phyloP scores from a whole-genome alignment of 1,140 invertebrate genomes.

The Calliphora vicina region DNA sequence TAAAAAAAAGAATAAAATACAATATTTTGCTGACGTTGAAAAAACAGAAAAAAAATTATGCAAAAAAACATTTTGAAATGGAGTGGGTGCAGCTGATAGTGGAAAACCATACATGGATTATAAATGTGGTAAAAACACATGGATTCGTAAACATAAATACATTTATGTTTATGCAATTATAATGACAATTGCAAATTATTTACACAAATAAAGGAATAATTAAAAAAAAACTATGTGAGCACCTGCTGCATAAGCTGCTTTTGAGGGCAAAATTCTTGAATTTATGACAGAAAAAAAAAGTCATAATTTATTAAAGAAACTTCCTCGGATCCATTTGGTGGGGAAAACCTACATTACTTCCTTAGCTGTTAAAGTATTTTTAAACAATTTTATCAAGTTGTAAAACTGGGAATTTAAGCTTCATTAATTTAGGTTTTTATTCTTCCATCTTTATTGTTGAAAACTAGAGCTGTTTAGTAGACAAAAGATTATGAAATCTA shows the following conservation, averaged over 20 bases:
- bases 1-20: too few species aligned
- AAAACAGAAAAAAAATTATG: background rate
- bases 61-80: background rate
- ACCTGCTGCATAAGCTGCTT: background rate
- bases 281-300: too few species aligned
- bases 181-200: background rate
- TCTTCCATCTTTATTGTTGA: too few species aligned
- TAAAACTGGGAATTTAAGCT: too few species aligned
- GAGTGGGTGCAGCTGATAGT: slow-evolving; percentile 12
- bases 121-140: background rate
- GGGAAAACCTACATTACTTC: too few species aligned
- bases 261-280: background rate
- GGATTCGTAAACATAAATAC: background rate
- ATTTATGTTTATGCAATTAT: background rate
- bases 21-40: background rate
- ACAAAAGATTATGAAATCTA: too few species aligned
- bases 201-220: background rate
- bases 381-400: too few species aligned
- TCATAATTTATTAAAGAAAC: too few species aligned
- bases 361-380: too few species aligned
- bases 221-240: background rate
- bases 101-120: background rate
- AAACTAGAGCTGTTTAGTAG: too few species aligned
- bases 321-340: too few species aligned
- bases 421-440: too few species aligned